Base-by-base conservation (phyloP, 2,888 invertebrate genomes). In the Bembecia ichneumoniformis region DNA sequence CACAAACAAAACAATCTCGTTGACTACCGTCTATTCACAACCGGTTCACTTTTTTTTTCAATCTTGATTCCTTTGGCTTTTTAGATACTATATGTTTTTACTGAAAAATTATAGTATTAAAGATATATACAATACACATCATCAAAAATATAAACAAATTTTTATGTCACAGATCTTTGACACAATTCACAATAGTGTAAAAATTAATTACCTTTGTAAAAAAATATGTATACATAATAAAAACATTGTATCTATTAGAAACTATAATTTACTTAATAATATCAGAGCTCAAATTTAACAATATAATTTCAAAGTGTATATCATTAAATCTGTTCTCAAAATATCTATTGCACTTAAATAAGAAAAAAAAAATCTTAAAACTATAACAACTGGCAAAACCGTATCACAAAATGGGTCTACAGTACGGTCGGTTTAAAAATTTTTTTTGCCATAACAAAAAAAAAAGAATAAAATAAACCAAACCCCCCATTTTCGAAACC, bases 61-160 rank as follows among this genome's bases (percentile, higher is more conserved):
- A 74, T 74, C 76, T 78, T 74, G 73, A 72, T 77, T 69, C 70
- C 74, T 77, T 79, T 78, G 77, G 80, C 80, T 78, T 74, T 58
- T 60, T 63, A 59, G 57, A 61, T 60, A 59, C 59, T 58, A 59
- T 59, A 58, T 56, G 55, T 40, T 40, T 40, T 40, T 40, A 13
- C 14, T 40, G n/a, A 40, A 13, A 15, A 17, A 45, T 45, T 17
- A 45, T 45, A 43, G 13, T 43, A 17, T 16, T 15, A 14, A 45
- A 45, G 7, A 14, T 45, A 45, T 15, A 15, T 45, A 20, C 20
- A 45, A 43, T 40, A 40, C n/a, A 40, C 14, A 40, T 40, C 13
- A 10, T 47, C 35, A 36, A 43, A 47, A 47, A 48, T 35, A 44
- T 44, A n/a, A 15, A 44, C 15, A 7, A 44, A 13, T 36, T 36